These are phyloP conservation scores for Hypanus sabinus DNA, from an alignment of 2,113 vertebrate species.

Conservation along the genomic window DNA sequence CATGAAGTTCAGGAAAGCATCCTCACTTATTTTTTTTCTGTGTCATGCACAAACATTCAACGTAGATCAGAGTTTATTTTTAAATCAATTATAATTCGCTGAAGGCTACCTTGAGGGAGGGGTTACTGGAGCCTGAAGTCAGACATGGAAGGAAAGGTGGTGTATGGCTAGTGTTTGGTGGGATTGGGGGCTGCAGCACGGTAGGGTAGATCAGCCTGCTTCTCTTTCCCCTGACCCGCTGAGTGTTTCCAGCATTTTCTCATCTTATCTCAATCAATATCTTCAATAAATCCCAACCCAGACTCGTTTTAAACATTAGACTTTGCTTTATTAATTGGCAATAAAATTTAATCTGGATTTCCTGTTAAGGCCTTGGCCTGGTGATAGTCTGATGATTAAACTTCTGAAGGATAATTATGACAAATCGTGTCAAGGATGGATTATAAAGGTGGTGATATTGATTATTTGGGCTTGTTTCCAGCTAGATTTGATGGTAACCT, in stretches of 20 bases:
- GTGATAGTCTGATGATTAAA: not conserved
- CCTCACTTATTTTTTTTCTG: not conserved
- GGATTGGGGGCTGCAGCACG: too few species aligned
- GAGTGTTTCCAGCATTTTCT: too few species aligned
- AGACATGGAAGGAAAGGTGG: too few species aligned
- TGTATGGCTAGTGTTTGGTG: too few species aligned
- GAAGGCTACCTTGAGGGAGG: not conserved
- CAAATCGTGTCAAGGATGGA: not conserved
- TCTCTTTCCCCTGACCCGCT: too few species aligned
- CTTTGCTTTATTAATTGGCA: not conserved
- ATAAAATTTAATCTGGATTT: not conserved
- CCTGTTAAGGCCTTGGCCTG: not conserved
- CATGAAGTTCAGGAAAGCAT: not conserved
- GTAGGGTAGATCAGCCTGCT: too few species aligned
- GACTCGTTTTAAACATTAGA: not conserved
- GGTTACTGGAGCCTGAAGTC: too few species aligned
- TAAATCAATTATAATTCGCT: not conserved
- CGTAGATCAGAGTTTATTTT: not conserved
- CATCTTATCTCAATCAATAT: not conserved
- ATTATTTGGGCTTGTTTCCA: not conserved
- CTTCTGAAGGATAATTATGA: not conserved
- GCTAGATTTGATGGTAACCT: not conserved
- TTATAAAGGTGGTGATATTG: not conserved
- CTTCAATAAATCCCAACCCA: not conserved
- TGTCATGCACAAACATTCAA: not conserved